A percentile compares a stretch with the other conserved stretches of the same genome.
Conservation (phyloP, 2,113 vertebrate species). For the Pao palembangensis region DNA sequence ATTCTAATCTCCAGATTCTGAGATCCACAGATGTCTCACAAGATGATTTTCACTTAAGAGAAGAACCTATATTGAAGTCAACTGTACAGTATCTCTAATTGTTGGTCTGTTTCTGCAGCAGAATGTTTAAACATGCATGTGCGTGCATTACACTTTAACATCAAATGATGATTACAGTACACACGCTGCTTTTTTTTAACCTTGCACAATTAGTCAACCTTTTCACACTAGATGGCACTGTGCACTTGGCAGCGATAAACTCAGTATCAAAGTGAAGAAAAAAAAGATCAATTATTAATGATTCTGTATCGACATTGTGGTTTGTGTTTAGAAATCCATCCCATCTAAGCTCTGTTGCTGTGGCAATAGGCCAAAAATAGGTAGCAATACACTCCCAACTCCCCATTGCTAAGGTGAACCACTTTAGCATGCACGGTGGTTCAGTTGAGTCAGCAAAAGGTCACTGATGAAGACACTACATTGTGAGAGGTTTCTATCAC, state of each 20-base stretch:
- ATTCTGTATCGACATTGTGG: slow-evolving; percentile 50
- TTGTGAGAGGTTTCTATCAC: slow-evolving; percentile 36
- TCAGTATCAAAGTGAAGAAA: slow-evolving; percentile 2
- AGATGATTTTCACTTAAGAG: too few species aligned
- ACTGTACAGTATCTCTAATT: too few species aligned
- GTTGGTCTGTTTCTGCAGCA: too few species aligned
- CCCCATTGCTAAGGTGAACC: slow-evolving; percentile 1
- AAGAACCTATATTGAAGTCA: too few species aligned
- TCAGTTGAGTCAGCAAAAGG: slow-evolving; percentile 59
- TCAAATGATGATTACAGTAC: too few species aligned
- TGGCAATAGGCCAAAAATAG: slow-evolving; percentile 28
- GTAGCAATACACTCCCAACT: slow-evolving; percentile 5
- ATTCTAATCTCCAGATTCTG: too few species aligned
- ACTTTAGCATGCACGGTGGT: slow-evolving; percentile 30
- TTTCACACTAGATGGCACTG: slow-evolving; percentile 73
- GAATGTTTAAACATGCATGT: too few species aligned
- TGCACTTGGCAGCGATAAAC: slow-evolving; percentile 33
- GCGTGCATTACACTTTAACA: too few species aligned
- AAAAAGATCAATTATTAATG: slow-evolving; percentile 27
- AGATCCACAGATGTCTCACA: too few species aligned
- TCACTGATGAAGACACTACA: slow-evolving; percentile 43
- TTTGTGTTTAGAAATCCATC: slow-evolving; percentile 45
- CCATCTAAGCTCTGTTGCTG: slow-evolving; percentile 23
- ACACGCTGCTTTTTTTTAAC: too few species aligned
- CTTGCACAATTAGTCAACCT: background rate